Conservation (phyloP, 2,888 invertebrate genomes). For the Chrysolina haemoptera region DNA sequence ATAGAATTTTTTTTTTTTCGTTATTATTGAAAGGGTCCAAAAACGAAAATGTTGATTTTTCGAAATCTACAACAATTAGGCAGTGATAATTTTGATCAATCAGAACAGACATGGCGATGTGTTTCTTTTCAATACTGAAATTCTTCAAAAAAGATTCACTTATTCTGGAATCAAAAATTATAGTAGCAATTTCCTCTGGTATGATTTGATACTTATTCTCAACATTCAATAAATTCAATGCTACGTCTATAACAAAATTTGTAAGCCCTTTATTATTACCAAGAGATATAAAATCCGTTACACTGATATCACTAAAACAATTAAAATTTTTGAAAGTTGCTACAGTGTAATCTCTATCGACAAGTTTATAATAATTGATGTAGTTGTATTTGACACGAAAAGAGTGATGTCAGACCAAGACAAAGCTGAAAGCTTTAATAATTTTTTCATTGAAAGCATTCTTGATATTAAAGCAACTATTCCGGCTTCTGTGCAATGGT, state of each 20-base stretch:
- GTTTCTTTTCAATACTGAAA: not conserved
- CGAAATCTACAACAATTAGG: not conserved
- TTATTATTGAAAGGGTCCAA: not conserved
- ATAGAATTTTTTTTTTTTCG: not conserved
- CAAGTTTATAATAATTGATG: constrained; percentile 24
- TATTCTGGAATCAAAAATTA: not conserved
- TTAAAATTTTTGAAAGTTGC: constrained; percentile 21
- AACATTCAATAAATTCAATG: constrained; percentile 5
- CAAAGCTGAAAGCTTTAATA: too few relatives aligned
- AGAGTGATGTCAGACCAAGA: too few relatives aligned
- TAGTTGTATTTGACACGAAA: too few relatives aligned
- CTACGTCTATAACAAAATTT: constrained; percentile 18
- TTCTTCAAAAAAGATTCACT: not conserved
- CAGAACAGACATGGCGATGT: not conserved
- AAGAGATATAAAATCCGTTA: constrained; percentile 20
- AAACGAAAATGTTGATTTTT: not conserved
- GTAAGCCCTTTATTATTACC: constrained; percentile 3
- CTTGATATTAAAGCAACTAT: too few relatives aligned
- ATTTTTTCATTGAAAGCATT: too few relatives aligned
- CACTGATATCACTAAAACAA: constrained; percentile 18
- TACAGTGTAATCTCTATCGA: constrained; percentile 5
- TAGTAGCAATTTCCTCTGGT: constrained; percentile 1
- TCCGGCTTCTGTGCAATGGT: too few relatives aligned
- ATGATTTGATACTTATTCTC: not conserved
- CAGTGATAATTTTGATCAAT: not conserved